Conservation (phyloP, 2,888 invertebrate species). For the Drosophila trichaetosa region DNA sequence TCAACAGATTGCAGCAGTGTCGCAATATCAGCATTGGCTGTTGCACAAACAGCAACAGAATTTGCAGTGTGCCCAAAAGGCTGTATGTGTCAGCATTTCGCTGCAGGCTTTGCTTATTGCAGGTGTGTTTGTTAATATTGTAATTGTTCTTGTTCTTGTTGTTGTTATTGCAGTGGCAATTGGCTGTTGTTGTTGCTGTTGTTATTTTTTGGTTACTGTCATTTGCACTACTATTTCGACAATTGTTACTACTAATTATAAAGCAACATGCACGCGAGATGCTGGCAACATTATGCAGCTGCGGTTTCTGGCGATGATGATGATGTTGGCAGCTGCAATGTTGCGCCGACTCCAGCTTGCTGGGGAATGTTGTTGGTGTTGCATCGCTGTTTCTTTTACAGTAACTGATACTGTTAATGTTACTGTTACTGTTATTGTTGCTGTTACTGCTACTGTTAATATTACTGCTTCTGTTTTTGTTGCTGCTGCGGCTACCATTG, state of each 20-base stretch:
- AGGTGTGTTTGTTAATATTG: conserved; percentile 24
- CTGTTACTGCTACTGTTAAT: conserved; percentile 13
- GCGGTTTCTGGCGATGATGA: conserved; percentile 16
- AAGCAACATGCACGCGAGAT: conserved; percentile 35
- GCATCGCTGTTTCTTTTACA: conserved; percentile 16
- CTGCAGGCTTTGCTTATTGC: conserved; percentile 19
- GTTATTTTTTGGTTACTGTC: conserved; percentile 66
- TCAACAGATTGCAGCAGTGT: conserved; percentile 54
- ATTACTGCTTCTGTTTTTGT: conserved; percentile 20
- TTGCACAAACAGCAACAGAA: conserved; percentile 53
- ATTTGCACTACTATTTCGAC: conserved; percentile 57
- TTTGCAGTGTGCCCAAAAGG: conserved; percentile 61
- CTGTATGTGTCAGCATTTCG: conserved; percentile 31
- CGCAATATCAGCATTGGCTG: conserved; percentile 36
- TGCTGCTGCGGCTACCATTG: neutral
- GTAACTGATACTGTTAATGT: conserved; percentile 12
- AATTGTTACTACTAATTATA: conserved; percentile 14
- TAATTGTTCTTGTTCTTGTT: conserved; percentile 24
- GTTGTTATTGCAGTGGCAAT: conserved; percentile 37
- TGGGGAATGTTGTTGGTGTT: conserved; percentile 55
- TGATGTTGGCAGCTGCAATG: conserved; percentile 34
- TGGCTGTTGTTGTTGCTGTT: conserved; percentile 43
- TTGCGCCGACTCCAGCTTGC: conserved; percentile 27
- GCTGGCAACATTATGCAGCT: conserved; percentile 21
- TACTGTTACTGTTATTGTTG: conserved; percentile 13